Base-by-base conservation (phyloP, 2,888 invertebrate species). In the Xestia xanthographa region DNA sequence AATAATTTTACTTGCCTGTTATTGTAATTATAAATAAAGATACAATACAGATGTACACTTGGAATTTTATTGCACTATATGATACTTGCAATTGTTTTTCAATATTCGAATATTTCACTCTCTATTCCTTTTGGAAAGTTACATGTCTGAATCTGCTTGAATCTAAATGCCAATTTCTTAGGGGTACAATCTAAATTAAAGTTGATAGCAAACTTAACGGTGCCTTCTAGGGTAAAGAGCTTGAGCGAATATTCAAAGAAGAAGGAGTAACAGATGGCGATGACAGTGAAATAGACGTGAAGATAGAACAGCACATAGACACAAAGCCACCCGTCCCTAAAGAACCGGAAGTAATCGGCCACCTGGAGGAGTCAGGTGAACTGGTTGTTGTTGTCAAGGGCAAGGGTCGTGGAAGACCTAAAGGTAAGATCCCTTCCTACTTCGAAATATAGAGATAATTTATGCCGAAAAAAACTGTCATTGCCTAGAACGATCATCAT, bases 181-280 rank as follows among this genome's bases (percentile, higher is more conserved):
- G 2, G 5, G n/a, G 9, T n/a, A 26, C 11, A 71, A 71, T 17
- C 1, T 5, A 58, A 38, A 29, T 60, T n/a, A 17, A 12, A 43
- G 8, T 26, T 43, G n/a, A 67, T 0, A 29, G 2, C 9, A 56
- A 58, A 45, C 11, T 17, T n/a, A 43, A 48, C 2, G 22, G 3
- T 53, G 5, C 12, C 20, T 84, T 88, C 92, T 41, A 98, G 97
- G 98, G 98, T 8, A 98, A 98, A 92, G 98, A 98, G 92, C 93
- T 98, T 69, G 98, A 98, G 88, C 96, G 97, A 84, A 97, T 98
- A 85, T 97, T 98, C 86, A 97, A 97, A 87, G 97, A 98, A 89
- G 98, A 98, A 92, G 98, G 98, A 1, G 97, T 98, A 20, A 97
- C 97, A 43, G 98, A 98, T 75, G 97, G 97, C 50, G 97, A 96